Evolutionary conservation across 2,797 vertebrate genomes (phyloP).

Genomic region (Rousettus madagascariensis): DNA sequence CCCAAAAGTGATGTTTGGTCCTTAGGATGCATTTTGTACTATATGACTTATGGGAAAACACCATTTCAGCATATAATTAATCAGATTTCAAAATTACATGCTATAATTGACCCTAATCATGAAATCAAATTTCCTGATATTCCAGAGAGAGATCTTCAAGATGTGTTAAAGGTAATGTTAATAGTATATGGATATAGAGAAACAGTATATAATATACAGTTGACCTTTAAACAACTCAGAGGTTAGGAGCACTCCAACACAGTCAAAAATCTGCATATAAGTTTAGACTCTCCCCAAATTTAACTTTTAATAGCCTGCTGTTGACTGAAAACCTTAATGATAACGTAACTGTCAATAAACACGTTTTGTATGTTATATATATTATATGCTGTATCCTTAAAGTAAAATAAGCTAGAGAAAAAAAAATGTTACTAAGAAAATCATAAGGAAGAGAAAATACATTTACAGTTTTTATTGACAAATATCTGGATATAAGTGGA

Average conservation of each 20-base stretch:
- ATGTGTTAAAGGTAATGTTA: constrained; percentile 93
- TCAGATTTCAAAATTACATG: constrained; percentile 94
- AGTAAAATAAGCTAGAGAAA: neutral
- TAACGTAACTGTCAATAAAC: neutral
- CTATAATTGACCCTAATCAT: constrained; percentile 93
- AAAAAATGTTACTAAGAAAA: neutral
- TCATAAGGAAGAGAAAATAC: neutral
- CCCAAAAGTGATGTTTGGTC: constrained; percentile 99
- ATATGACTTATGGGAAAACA: constrained; percentile 97
- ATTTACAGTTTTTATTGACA: neutral
- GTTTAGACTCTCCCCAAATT: neutral
- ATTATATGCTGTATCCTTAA: neutral
- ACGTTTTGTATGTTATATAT: neutral
- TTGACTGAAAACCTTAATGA: neutral
- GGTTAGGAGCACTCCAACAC: neutral
- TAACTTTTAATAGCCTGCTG: neutral
- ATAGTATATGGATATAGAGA: neutral
- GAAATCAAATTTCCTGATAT: constrained; percentile 94
- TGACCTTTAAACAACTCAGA: neutral
- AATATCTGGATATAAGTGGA: neutral
- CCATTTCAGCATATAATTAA: constrained; percentile 98
- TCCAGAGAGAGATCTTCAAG: constrained; percentile 93
- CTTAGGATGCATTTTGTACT: constrained; percentile 97
- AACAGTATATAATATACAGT: neutral
- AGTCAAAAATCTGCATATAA: neutral